These are phyloP conservation scores for Leptogaster cylindrica DNA, from an alignment of 2,888 invertebrate species.

Conservation along the genomic window DNA sequence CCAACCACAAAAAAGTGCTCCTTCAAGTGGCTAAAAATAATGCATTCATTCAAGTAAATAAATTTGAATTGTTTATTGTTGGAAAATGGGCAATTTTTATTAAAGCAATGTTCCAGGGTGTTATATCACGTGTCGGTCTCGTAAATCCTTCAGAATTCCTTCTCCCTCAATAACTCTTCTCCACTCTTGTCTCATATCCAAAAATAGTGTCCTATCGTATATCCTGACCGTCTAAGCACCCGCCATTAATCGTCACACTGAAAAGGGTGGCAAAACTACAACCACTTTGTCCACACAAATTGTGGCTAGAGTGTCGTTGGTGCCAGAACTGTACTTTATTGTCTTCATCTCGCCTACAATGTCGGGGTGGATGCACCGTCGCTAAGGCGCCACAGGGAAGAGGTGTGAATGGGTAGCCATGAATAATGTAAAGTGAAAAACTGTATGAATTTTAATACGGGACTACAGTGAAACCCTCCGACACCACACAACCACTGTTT, in stretches of 20 bases:
- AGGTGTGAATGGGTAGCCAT: conserved; percentile 27
- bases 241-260: conserved; percentile 26
- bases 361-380: conserved; percentile 27
- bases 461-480: conserved; percentile 27
- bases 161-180: conserved; percentile 17
- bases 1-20: no score
- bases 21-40: no score
- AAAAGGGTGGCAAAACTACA: conserved; percentile 21
- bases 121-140: no score
- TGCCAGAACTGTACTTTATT: conserved; percentile 27
- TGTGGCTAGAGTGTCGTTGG: conserved; percentile 21
- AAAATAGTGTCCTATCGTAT: conserved; percentile 11
- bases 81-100: no score
- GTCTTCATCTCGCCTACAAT: conserved; percentile 31
- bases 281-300: conserved; percentile 35
- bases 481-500: conserved; percentile 9
- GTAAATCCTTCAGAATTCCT: background rate
- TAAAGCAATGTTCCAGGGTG: no score
- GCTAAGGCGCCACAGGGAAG: background rate
- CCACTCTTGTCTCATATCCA: conserved; percentile 9
- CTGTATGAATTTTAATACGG: conserved; percentile 39
- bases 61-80: no score
- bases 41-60: no score
- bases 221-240: conserved; percentile 32
- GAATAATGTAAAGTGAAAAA: conserved; percentile 39